Conservation (phyloP, 1,140 invertebrate species). For the Drosophila tsacasi region DNA sequence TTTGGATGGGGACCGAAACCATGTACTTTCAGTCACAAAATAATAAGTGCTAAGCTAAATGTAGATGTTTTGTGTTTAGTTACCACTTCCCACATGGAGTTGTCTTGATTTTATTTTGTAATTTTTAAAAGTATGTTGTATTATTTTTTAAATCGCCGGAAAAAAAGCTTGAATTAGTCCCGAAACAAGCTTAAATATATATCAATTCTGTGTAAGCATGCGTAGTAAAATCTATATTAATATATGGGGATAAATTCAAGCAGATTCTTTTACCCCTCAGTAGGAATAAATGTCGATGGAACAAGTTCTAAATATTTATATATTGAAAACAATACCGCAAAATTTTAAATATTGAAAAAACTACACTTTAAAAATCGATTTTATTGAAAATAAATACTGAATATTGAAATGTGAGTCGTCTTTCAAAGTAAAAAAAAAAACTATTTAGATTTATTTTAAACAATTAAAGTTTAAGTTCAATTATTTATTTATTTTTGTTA, state of each 20-base stretch:
- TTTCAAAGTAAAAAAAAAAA: no score
- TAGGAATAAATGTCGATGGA: not conserved
- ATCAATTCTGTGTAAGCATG: constrained; percentile 2
- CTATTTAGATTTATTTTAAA: no score
- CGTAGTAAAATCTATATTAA: not conserved
- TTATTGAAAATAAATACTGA: no score
- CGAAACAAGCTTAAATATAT: not conserved
- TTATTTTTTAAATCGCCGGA: not conserved
- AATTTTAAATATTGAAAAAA: no score
- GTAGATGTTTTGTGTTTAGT: constrained; percentile 18
- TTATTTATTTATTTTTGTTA: no score
- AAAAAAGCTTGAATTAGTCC: not conserved
- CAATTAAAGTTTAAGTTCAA: no score
- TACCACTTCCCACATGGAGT: no score
- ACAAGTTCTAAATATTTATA: no score
- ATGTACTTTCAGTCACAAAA: constrained; percentile 2
- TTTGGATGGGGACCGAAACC: constrained; percentile 19
- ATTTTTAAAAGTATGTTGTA: not conserved
- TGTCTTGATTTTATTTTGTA: not conserved
- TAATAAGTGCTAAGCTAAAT: not conserved
- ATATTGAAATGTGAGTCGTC: no score
- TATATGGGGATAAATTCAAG: not conserved
- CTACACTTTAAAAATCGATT: no score
- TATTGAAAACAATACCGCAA: no score
- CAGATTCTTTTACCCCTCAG: not conserved